These are phyloP conservation scores for Etheostoma perlongum DNA, from an alignment of 2,797 vertebrate species.

Conservation along the genomic window DNA sequence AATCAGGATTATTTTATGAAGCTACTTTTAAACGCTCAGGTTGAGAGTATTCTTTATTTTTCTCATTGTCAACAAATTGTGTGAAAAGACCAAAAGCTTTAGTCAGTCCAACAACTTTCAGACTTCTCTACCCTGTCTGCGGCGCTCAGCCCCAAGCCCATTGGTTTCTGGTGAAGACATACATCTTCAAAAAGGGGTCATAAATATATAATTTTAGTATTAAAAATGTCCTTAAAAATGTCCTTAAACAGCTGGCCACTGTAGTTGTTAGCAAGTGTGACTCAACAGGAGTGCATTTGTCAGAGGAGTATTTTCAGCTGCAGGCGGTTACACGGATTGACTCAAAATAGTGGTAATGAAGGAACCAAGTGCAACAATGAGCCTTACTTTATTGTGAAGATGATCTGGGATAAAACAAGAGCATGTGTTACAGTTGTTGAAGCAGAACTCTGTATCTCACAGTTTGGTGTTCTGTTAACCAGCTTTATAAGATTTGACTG, in stretches of 20 bases:
- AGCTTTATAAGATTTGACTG: background rate
- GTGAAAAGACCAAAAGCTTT: conserved; percentile 11
- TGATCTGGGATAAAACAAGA: background rate
- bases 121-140: background rate
- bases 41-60: too few relatives aligned
- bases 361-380: background rate
- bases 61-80: background rate
- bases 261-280: background rate
- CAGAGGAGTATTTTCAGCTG: conserved; percentile 11
- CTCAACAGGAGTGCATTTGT: conserved; percentile 1
- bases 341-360: conserved; percentile 9
- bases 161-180: background rate
- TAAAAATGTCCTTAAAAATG: background rate
- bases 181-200: background rate
- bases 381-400: background rate
- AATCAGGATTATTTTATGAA: background rate
- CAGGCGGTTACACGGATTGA: background rate
- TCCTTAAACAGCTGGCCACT: background rate
- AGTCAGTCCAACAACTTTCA: conserved; percentile 1
- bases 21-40: too few relatives aligned
- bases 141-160: background rate
- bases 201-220: background rate
- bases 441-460: background rate
- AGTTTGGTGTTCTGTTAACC: background rate
- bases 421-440: background rate